Evolutionary conservation across 2,113 vertebrate species (phyloP).

Genomic region (Numenius arquata): DNA sequence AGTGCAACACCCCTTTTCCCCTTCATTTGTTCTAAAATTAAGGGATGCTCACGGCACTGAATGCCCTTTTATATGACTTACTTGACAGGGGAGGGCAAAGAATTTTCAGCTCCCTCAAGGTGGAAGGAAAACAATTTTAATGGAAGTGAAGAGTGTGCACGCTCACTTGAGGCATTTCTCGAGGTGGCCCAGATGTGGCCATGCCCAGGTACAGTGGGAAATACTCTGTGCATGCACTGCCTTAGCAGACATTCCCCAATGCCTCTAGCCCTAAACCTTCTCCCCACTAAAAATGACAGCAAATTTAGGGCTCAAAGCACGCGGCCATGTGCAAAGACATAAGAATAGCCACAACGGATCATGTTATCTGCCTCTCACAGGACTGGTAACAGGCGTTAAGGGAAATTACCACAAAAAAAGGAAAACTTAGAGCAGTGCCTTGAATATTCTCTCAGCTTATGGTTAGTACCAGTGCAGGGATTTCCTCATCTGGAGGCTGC

Average conservation of each 20-base stretch:
- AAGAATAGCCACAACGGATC: not conserved
- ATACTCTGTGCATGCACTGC: not conserved
- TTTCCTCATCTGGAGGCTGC: constrained; percentile 1
- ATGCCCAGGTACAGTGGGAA: not conserved
- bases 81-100: not conserved
- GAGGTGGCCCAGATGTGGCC: not conserved
- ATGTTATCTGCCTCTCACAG: not conserved
- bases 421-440: not conserved
- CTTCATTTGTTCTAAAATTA: not conserved
- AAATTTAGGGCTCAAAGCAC: not conserved
- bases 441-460: not conserved
- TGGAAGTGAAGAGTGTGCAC: not conserved
- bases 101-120: not conserved
- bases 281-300: not conserved
- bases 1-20: not conserved
- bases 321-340: not conserved
- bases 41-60: not conserved
- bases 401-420: not conserved
- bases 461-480: not conserved
- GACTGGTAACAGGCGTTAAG: not conserved
- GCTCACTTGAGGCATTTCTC: not conserved
- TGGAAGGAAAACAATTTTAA: not conserved
- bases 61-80: not conserved
- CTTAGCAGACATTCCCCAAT: not conserved
- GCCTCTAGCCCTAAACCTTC: not conserved